These are phyloP conservation scores for Nibea albiflora DNA, from an alignment of 2,113 vertebrate genomes.

Conservation along the genomic window DNA sequence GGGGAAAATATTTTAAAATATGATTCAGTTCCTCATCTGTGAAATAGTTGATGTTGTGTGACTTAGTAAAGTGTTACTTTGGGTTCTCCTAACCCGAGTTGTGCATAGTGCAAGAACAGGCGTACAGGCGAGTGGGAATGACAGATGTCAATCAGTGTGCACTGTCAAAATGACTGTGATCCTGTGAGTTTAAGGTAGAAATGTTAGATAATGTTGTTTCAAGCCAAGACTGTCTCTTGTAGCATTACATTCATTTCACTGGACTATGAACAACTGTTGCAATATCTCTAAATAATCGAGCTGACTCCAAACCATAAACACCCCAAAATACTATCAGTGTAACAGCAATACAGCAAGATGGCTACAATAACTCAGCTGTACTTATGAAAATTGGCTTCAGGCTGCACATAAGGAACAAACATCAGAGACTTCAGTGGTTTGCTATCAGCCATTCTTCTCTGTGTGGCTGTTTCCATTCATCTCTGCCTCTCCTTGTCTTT, in stretches of 20 bases:
- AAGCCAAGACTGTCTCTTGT: background rate
- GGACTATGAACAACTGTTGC: background rate
- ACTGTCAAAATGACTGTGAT: too few relatives aligned
- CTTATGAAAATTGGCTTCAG: slow-evolving; percentile 35
- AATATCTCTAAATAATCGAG: slow-evolving; percentile 2
- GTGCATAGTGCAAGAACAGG: too few relatives aligned
- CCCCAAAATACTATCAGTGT: slow-evolving; percentile 8
- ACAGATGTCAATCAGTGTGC: too few relatives aligned
- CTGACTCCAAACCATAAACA: slow-evolving; percentile 2
- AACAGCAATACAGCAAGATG: slow-evolving; percentile 6
- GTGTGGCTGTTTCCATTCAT: slow-evolving; percentile 45
- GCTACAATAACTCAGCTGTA: slow-evolving; percentile 25
- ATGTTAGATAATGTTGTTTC: too few relatives aligned
- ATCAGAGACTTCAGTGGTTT: slow-evolving; percentile 18
- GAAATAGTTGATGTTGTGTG: too few relatives aligned
- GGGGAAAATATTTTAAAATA: too few relatives aligned
- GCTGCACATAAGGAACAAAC: slow-evolving; percentile 53
- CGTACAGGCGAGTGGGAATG: too few relatives aligned
- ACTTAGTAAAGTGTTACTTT: too few relatives aligned
- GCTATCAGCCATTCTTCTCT: slow-evolving; percentile 42
- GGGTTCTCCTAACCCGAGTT: too few relatives aligned
- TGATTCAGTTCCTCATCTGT: too few relatives aligned
- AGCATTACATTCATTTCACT: background rate
- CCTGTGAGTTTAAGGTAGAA: too few relatives aligned
- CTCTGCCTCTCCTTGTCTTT: slow-evolving; percentile 37